These are phyloP conservation scores for Oophaga pumilio DNA, from an alignment of 2,113 vertebrate genomes.

Conservation along the genomic window DNA sequence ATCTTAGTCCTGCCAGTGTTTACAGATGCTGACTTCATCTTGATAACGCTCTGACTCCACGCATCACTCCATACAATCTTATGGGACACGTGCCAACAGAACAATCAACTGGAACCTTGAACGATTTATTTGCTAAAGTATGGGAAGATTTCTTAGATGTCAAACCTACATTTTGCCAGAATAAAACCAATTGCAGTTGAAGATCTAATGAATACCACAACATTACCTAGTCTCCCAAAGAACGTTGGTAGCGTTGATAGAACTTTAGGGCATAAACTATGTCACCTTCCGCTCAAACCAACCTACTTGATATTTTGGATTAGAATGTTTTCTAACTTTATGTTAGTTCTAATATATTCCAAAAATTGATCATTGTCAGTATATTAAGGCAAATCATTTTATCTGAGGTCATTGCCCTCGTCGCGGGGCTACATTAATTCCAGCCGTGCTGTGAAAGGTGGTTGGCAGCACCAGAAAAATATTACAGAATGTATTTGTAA, in stretches of 20 bases:
- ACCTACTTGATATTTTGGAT: background rate
- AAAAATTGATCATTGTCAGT: background rate
- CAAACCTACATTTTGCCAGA: too few species aligned
- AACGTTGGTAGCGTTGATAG: background rate
- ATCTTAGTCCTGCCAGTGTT: too few species aligned
- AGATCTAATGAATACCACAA: background rate
- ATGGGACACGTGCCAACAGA: too few species aligned
- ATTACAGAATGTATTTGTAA: conserved; percentile 28
- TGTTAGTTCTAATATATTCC: background rate
- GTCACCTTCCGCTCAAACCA: background rate
- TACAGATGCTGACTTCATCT: too few species aligned
- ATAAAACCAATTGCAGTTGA: too few species aligned
- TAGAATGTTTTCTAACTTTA: background rate
- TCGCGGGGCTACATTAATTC: background rate
- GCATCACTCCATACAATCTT: too few species aligned
- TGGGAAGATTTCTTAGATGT: too few species aligned
- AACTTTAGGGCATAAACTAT: background rate
- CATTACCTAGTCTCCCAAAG: background rate
- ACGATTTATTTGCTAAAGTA: too few species aligned
- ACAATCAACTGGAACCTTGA: too few species aligned
- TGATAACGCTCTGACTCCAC: too few species aligned
- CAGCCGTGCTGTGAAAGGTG: background rate
- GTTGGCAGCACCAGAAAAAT: conserved; percentile 12
- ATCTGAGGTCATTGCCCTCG: background rate
- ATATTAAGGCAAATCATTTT: background rate